These are phyloP conservation scores for Motacilla alba DNA, from an alignment of 2,113 vertebrate species.

Conservation along the genomic window DNA sequence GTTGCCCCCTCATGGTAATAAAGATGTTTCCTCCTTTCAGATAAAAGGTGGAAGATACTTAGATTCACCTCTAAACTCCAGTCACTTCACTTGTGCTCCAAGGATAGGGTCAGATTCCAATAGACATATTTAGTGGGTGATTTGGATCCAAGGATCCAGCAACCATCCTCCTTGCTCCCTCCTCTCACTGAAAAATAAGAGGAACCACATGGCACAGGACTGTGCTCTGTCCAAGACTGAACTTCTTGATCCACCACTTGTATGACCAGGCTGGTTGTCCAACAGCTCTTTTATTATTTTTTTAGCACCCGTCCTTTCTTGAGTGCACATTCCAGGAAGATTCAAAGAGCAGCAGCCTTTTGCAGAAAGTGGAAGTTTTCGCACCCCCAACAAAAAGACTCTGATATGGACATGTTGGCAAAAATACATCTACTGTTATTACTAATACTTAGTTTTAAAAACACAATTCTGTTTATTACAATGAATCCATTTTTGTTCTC, in stretches of 20 bases:
- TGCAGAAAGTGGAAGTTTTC: neutral
- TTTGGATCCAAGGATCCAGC: neutral
- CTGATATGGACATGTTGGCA: neutral
- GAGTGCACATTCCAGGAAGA: neutral
- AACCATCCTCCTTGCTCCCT: neutral
- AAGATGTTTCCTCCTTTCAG: neutral
- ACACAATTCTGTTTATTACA: neutral
- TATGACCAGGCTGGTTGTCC: neutral
- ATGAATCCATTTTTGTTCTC: neutral
- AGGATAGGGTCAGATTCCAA: neutral
- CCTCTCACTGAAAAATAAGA: neutral
- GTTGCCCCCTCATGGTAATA: neutral
- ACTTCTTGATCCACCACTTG: neutral
- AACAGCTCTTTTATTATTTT: neutral
- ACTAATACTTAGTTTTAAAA: neutral
- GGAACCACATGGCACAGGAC: rapidly evolving
- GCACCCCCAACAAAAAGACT: neutral
- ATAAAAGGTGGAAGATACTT: neutral
- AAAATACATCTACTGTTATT: neutral
- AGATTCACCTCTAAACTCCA: neutral
- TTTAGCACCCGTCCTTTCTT: neutral
- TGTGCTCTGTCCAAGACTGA: neutral
- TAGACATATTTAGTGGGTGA: neutral
- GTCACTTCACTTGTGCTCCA: neutral
- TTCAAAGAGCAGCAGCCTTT: neutral